Conservation (phyloP, 2,113 vertebrate genomes). For the Microcebus griseorufus region DNA sequence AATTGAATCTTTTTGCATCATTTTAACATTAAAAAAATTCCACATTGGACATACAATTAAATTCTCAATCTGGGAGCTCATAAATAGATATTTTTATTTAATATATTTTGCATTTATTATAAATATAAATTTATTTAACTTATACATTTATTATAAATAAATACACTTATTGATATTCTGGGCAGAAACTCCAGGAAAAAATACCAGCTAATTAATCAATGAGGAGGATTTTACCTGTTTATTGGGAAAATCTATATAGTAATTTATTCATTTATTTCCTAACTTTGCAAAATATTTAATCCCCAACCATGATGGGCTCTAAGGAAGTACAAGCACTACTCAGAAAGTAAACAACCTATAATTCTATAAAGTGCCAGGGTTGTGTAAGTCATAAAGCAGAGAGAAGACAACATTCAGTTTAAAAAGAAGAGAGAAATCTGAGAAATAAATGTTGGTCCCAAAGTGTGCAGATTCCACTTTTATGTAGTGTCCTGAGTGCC, state of each 20-base stretch:
- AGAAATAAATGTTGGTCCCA: not conserved
- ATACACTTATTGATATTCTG: not conserved
- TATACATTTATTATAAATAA: not conserved
- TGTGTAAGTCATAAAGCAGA: not conserved
- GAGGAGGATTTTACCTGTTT: not conserved
- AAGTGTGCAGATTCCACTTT: not conserved
- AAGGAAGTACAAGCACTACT: not conserved
- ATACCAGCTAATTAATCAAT: not conserved
- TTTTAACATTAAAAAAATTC: conserved; percentile 16
- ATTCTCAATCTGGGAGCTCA: not conserved
- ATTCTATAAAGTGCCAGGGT: not conserved
- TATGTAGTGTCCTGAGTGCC: not conserved
- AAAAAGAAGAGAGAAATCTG: not conserved
- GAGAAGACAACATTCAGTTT: not conserved
- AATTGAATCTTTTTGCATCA: not conserved
- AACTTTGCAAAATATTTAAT: conserved; percentile 24
- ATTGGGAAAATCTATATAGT: not conserved
- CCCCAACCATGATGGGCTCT: not conserved
- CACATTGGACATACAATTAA: not conserved
- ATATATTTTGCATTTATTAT: not conserved
- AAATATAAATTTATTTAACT: not conserved
- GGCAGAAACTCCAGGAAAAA: not conserved
- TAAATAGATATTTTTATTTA: not conserved
- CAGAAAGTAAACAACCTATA: not conserved
- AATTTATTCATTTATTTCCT: not conserved